Conservation (phyloP, 2,888 invertebrate genomes). For the Heliconius aoede region DNA sequence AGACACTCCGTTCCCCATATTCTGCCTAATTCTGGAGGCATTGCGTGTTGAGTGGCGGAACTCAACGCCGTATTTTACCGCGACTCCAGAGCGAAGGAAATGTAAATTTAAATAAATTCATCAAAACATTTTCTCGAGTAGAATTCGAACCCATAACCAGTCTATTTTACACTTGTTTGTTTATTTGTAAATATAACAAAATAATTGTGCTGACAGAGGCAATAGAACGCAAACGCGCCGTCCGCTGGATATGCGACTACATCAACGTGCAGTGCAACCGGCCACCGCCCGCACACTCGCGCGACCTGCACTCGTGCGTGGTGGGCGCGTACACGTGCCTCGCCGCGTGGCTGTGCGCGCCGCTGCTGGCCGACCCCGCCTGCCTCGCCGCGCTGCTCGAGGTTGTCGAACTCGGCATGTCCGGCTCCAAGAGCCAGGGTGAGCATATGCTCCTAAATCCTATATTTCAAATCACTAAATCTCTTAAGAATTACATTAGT, state of each 20-base stretch:
- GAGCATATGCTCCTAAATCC: too few relatives aligned
- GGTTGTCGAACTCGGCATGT: slow-evolving; percentile 98
- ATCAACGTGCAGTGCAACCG: slow-evolving; percentile 97
- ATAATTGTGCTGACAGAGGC: slow-evolving; percentile 85
- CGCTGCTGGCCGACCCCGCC: slow-evolving; percentile 94
- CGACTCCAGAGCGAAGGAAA: too few relatives aligned
- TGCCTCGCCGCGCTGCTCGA: slow-evolving; percentile 97
- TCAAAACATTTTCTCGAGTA: too few relatives aligned
- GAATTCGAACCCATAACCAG: too few relatives aligned
- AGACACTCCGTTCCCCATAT: too few relatives aligned
- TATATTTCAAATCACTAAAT: too few relatives aligned
- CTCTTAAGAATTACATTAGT: too few relatives aligned
- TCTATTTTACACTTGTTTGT: too few relatives aligned
- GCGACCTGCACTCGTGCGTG: slow-evolving; percentile 96
- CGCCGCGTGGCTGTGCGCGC: slow-evolving; percentile 96
- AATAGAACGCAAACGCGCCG: slow-evolving; percentile 94
- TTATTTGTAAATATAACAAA: neutral
- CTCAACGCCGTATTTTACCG: too few relatives aligned
- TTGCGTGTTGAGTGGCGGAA: too few relatives aligned
- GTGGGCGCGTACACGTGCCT: slow-evolving; percentile 96
- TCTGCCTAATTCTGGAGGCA: too few relatives aligned
- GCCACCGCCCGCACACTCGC: slow-evolving; percentile 96
- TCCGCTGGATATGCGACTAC: slow-evolving; percentile 99
- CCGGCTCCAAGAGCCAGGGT: slow-evolving; percentile 94
- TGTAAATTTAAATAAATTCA: too few relatives aligned